These are phyloP conservation scores for Anodontia alba DNA, from an alignment of 2,888 invertebrate species.

Conservation along the genomic window DNA sequence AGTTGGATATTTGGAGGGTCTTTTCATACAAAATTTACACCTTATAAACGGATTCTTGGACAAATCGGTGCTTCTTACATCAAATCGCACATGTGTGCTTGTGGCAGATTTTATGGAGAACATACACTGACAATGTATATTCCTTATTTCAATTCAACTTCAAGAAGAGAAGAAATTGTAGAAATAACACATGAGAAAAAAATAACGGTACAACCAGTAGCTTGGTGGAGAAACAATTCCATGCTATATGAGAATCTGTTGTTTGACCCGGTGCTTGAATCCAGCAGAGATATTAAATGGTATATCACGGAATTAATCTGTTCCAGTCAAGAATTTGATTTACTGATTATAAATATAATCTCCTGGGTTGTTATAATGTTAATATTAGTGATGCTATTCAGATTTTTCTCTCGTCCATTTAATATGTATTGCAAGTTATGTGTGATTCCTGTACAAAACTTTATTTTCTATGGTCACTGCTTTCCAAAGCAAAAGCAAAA, in stretches of 20 bases:
- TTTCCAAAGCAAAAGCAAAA: not conserved
- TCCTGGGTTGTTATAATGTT: not conserved
- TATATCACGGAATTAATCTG: not conserved
- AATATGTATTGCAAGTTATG: not conserved
- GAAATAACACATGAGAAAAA: not conserved
- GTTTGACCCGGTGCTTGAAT: not conserved
- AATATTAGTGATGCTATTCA: not conserved
- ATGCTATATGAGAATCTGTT: no score
- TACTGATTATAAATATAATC: not conserved
- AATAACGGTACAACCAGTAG: not conserved
- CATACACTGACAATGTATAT: constrained; percentile 6
- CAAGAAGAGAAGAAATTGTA: constrained; percentile 2
- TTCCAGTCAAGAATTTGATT: not conserved
- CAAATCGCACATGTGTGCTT: not conserved
- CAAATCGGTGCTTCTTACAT: not conserved
- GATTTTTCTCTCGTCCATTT: not conserved
- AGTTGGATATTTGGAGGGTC: not conserved
- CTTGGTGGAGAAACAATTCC: not conserved
- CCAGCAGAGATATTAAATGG: not conserved
- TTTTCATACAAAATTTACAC: not conserved
- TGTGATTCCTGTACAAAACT: not conserved
- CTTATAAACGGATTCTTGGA: not conserved
- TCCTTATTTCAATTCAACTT: not conserved
- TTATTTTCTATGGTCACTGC: not conserved
- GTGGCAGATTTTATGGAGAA: constrained; percentile 2